Conservation (phyloP, 1,140 invertebrate genomes). For the Megalopta genalis region DNA sequence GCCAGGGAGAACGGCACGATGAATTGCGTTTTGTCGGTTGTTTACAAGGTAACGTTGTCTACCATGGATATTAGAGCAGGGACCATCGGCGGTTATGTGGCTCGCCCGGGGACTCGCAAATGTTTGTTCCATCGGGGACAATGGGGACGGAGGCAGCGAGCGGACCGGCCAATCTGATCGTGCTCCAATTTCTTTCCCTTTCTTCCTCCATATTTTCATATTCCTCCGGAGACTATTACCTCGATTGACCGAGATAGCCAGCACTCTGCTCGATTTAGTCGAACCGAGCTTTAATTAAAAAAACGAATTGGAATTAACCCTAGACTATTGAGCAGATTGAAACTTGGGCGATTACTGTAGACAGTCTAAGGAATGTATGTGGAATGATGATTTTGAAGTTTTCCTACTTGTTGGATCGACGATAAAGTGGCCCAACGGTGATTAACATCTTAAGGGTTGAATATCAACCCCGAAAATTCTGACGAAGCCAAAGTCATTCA, state of each 20-base stretch:
- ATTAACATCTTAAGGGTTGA: too few species aligned
- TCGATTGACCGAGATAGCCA: not conserved
- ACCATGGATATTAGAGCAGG: slow-evolving; percentile 21
- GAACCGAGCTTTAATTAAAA: not conserved
- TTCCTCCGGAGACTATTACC: slow-evolving; percentile 24
- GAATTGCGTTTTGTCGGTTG: slow-evolving; percentile 28
- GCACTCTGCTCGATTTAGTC: too few species aligned
- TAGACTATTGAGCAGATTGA: not conserved
- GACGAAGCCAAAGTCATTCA: too few species aligned
- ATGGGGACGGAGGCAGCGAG: not conserved
- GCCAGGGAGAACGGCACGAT: not conserved
- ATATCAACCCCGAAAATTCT: too few species aligned
- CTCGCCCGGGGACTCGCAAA: not conserved
- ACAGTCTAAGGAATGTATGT: too few species aligned
- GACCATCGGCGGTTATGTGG: not conserved
- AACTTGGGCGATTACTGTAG: too few species aligned
- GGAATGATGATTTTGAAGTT: too few species aligned
- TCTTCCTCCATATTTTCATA: slow-evolving; percentile 6
- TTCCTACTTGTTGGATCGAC: too few species aligned
- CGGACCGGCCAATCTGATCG: not conserved
- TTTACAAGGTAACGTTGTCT: slow-evolving; percentile 45
- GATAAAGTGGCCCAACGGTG: too few species aligned
- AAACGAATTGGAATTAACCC: not conserved
- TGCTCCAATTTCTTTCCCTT: not conserved
- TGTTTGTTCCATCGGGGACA: not conserved